Evolutionary conservation across 1,140 invertebrate species (phyloP), one percentile per base, ranked within the genome.

Genomic region (Heliconius melpomene): DNA sequence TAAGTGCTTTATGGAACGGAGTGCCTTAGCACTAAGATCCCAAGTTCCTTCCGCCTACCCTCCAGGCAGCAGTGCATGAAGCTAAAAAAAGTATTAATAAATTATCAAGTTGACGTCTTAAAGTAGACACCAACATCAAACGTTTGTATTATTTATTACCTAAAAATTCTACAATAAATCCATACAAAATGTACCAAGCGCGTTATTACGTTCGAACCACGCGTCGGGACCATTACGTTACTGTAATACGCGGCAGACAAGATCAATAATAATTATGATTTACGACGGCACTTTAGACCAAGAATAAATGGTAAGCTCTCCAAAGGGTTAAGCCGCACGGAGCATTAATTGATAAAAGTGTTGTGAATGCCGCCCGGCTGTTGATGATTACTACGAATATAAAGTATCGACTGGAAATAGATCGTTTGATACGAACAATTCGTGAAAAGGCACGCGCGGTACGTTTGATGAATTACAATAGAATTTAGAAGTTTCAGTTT

Each of bases 261-360:
- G 77, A 74, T 79, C 72, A 75, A 83, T 83, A 80, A 83, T 66
- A 66, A 80, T 83, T 60, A 50, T 73, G 75, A 83, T 78, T 60
- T 76, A 79, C 54, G 70, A 78, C 11, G 13, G 72, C 75, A 71
- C 75, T 79, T 78, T 40, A 32, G 36, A 70, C 74, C 79, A 71
- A 77, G 77, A 80, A 83, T 83, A 83, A 80, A 83, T 83, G 80
- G 76, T 79, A 80, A 80, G 77, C 82, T 77, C 72, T 81, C 79
- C 74, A 83, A 81, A 81, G 79, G 80, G 82, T 83, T 81, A 78
- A 79, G 82, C 77, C 77, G 77, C 78, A 79, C 79, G 79, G 32
- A 79, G 38, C 72, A 79, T 79, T 79, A 70, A 83, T 83, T 78
- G 72, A 81, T 80, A 78, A 81, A 80, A 81, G 72, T 77, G 75